Base-by-base conservation (phyloP, 1,140 invertebrate genomes). In the Drosophila pallidifrons region DNA sequence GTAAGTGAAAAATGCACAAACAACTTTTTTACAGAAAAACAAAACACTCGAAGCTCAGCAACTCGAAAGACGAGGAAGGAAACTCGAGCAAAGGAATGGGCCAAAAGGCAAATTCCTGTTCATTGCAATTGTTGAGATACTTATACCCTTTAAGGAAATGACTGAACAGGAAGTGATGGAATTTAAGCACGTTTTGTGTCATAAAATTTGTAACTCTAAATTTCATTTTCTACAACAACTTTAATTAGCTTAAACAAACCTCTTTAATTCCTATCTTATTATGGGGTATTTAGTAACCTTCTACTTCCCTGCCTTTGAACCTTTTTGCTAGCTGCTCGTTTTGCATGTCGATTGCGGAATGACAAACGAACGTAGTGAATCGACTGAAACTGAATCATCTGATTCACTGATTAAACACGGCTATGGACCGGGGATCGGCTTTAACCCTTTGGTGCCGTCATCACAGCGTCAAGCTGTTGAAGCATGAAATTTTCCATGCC, bases 361-460 rank as follows among this genome's bases (percentile, higher is more conserved):
- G 85, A 85, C 69, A 79, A 73, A 82, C 73, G 75, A 68, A 77
- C 61, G 57, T 61, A 65, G 60, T 61, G 81, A 81, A 86, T 86
- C 65, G 82, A 68, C 66, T 75, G 74, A 76, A 76, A 49, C 74
- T 72, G 81, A 86, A 85, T 86, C 81, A 78, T 86, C 74, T 81
- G 85, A 90, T 81, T 85, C 86, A 89, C 79, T 88, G 85, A 88
- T 88, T 89, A 89, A 88, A 79, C 81, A 80, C 80, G 75, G 77
- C 60, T 43, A 38, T 30, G 38, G 47, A 30, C 58, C 41, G 25
- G 43, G 43, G 63, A 49, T 69, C 45, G 59, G 49, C 65, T 77
- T 78, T 81, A 88, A 88, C 85, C 81, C 83, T 72, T 89, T 88
- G 71, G 66, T 79, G 67, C 16, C 58, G 64, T 74, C 63, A 57